Evolutionary conservation across 2,797 vertebrate genomes (phyloP), one percentile per base, ranked within the genome.

Genomic region (Esox lucius): DNA sequence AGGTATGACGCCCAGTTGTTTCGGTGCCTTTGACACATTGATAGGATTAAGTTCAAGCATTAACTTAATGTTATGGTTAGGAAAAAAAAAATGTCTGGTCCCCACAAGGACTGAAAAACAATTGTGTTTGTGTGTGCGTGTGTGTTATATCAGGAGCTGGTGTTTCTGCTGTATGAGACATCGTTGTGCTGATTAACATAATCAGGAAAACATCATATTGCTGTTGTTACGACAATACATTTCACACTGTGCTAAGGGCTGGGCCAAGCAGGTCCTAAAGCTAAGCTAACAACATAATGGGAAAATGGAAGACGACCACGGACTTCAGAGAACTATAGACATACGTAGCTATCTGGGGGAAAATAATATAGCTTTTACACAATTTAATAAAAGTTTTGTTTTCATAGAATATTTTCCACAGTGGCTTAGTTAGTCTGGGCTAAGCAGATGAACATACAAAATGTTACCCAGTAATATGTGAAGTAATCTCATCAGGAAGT

Each of bases 401-500:
- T 39, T 39, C 35, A 39, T 39, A 39, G 39, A 39, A 39, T 35
- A 3, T 39, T 39, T 39, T 56, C n/a, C 53, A 19, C 53, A 19
- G 17, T 56, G 16, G 5, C 53, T 56, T 56, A 56, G 51, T 56
- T 19, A 56, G 49, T 16, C 49, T 49, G 5, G 19, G 3, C 72
- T 67, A 68, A 75, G 70, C 68, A 49, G 59, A 82, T 81, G 64
- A 75, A 77, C 84, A 83, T 49, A n/a, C 17, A 81, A 68, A 53
- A 75, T 76, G 71, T 76, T 7, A 72, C 86, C 84, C 80, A 65
- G 76, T 84, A 86, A 88, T 83, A 85, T 90, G 84, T 84, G 82
- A 68, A 62, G 74, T 88, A 87, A 90, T 89, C 88, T 84, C 87
- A 76, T 90, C 85, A 87, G 59, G 56, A 78, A 78, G 77, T 64